Percentiles rank a stretch among this genome's conserved stretches.
Evolutionary conservation across 2,797 vertebrate species (phyloP).

Genomic region (Hyperoplus lanceolatus): DNA sequence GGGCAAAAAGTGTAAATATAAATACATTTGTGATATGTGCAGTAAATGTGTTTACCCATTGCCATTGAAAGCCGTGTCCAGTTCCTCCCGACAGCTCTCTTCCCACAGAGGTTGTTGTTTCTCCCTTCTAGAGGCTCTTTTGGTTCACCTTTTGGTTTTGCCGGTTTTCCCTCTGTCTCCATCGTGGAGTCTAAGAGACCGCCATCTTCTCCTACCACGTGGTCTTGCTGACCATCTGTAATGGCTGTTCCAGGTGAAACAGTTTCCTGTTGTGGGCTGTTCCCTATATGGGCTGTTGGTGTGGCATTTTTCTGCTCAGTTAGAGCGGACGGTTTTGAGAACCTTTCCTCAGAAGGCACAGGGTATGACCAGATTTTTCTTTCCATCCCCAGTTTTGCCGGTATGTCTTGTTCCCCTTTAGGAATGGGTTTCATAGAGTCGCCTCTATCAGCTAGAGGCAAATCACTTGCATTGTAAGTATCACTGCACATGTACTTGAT

Average conservation of each 20-base stretch:
- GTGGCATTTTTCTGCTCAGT: not conserved
- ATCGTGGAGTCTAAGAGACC: not conserved
- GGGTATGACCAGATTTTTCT: accelerated
- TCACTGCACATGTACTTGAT: conserved; percentile 29
- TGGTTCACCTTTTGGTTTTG: not conserved
- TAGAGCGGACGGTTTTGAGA: accelerated
- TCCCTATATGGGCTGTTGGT: accelerated
- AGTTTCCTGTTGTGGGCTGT: accelerated
- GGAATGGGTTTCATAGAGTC: conserved; percentile 38
- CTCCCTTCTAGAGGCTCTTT: not conserved
- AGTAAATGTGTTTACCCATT: not conserved
- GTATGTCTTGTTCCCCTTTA: accelerated
- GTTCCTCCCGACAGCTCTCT: not conserved
- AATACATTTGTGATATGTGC: not conserved
- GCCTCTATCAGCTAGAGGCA: not conserved
- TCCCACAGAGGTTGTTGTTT: accelerated
- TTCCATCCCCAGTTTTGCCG: accelerated
- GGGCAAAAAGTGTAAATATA: no score
- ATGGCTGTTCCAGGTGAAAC: not conserved
- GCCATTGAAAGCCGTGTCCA: not conserved
- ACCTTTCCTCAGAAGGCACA: accelerated
- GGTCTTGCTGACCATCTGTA: not conserved
- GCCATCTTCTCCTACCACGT: accelerated
- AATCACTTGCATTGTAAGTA: not conserved
- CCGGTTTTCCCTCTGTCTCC: accelerated